These are phyloP conservation scores for Oreortyx pictus DNA, from an alignment of 2,797 vertebrate species.

Conservation along the genomic window DNA sequence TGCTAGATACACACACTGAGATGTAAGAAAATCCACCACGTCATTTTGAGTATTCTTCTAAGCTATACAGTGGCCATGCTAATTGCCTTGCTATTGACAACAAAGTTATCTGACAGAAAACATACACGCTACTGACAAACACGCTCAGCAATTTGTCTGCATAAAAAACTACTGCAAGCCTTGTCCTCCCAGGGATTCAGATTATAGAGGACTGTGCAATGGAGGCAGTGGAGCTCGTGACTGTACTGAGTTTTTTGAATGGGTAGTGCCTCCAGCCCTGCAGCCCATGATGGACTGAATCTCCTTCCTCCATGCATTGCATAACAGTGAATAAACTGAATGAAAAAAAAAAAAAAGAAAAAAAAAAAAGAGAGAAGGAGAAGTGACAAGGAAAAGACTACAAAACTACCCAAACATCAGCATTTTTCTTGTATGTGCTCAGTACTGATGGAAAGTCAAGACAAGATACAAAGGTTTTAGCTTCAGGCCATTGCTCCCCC, in stretches of 20 bases:
- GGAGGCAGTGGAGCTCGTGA: not conserved
- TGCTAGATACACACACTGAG: not conserved
- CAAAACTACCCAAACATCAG: not conserved
- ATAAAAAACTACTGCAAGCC: not conserved
- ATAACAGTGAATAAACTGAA: not conserved
- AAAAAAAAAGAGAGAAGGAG: not conserved
- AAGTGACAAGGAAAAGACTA: not conserved
- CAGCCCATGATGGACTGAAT: not conserved
- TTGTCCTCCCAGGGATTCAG: not conserved
- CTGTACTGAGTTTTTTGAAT: not conserved
- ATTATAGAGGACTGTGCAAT: accelerated
- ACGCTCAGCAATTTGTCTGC: not conserved
- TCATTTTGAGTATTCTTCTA: not conserved
- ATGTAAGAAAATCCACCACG: not conserved
- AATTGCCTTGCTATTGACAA: not conserved
- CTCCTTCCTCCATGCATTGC: not conserved
- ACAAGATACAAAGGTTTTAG: not conserved
- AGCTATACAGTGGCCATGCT: not conserved
- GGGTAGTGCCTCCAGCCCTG: not conserved
- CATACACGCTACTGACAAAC: not conserved
- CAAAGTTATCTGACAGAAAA: not conserved
- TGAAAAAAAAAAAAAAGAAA: not conserved
- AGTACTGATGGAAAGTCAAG: not conserved
- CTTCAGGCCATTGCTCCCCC: not conserved
- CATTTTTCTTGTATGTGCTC: not conserved